Conservation (phyloP, 2,888 invertebrate species). For the Lypha dubia region DNA sequence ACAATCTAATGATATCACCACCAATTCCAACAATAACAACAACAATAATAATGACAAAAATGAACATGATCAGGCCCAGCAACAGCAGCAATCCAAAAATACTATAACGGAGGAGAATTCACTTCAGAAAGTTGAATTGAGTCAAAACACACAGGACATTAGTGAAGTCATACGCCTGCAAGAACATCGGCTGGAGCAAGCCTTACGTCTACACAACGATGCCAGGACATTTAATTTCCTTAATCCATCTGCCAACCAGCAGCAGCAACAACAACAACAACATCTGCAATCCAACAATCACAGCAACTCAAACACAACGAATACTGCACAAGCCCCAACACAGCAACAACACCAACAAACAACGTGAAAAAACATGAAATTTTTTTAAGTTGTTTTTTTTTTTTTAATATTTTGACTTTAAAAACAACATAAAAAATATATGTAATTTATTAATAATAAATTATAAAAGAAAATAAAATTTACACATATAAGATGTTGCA, state of each 20-base stretch:
- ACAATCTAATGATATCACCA: constrained; percentile 74
- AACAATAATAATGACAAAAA: constrained; percentile 29
- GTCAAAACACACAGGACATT: constrained; percentile 88
- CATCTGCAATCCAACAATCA: constrained; percentile 41
- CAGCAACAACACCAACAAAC: constrained; percentile 65
- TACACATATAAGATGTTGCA: too few relatives aligned
- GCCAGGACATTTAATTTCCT: constrained; percentile 92
- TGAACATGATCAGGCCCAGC: constrained; percentile 60
- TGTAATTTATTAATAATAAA: constrained; percentile 10
- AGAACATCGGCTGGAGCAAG: constrained; percentile 92
- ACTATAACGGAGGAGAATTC: constrained; percentile 36
- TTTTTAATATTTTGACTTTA: constrained; percentile 10
- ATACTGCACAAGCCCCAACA: constrained; percentile 66
- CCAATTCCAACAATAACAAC: constrained; percentile 43
- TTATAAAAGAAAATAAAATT: not conserved
- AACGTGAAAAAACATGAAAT: constrained; percentile 59
- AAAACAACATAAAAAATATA: not conserved
- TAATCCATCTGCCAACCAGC: constrained; percentile 78
- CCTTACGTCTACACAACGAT: constrained; percentile 91
- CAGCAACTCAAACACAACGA: constrained; percentile 50
- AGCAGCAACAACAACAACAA: constrained; percentile 39
- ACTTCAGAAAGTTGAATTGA: constrained; percentile 73
- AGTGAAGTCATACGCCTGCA: constrained; percentile 89
- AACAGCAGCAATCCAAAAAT: constrained; percentile 49
- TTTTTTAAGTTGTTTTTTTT: constrained; percentile 28